These are phyloP conservation scores for Anastrepha obliqua DNA, from an alignment of 1,140 invertebrate genomes.

Conservation along the genomic window DNA sequence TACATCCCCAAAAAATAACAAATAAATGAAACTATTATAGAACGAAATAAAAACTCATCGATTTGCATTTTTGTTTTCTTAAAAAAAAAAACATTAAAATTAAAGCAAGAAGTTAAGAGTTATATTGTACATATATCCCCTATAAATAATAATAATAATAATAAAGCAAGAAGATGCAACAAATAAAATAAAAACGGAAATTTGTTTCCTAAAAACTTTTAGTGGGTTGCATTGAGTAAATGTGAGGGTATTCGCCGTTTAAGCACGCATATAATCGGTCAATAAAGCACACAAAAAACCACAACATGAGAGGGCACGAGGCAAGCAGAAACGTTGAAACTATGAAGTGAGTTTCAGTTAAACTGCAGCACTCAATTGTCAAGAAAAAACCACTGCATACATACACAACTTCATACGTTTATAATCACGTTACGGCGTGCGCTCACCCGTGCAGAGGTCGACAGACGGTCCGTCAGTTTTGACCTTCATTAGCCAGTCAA, in stretches of 20 bases:
- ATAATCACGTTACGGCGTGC: not conserved
- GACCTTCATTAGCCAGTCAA: slow-evolving; percentile 9
- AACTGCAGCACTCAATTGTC: no score
- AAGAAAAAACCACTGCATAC: not conserved
- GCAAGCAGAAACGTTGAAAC: no score
- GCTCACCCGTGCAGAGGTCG: not conserved
- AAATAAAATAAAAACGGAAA: not conserved
- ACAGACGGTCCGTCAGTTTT: not conserved
- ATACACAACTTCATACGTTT: not conserved
- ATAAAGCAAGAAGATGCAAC: not conserved
- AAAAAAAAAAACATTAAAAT: no score
- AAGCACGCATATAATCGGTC: not conserved
- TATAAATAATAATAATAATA: no score
- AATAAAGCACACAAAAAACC: not conserved
- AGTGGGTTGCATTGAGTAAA: not conserved
- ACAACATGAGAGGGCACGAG: not conserved
- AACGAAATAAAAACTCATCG: no score
- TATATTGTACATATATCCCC: no score
- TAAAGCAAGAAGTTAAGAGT: no score
- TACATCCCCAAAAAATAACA: no score
- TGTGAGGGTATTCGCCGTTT: not conserved
- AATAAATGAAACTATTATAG: no score
- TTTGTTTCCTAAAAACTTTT: not conserved
- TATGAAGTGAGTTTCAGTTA: no score
- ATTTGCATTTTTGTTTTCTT: no score